A percentile compares a stretch with the other conserved stretches of the same genome.
These are phyloP conservation scores for Toxonevra muliebris DNA, from an alignment of 2,888 invertebrate genomes.

Conservation along the genomic window DNA sequence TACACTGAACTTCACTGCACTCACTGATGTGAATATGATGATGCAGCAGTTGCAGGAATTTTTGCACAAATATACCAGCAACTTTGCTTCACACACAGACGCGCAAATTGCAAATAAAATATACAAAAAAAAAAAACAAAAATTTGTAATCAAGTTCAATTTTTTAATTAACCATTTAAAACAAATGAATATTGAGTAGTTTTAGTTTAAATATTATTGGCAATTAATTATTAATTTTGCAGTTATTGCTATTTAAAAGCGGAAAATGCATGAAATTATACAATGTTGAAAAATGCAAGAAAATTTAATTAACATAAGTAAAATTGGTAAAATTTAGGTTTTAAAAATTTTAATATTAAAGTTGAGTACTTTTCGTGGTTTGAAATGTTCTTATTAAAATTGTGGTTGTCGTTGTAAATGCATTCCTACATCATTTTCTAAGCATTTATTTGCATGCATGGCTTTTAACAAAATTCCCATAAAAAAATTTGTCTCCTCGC, in stretches of 20 bases:
- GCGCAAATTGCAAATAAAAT: too few relatives aligned
- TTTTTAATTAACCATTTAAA: too few relatives aligned
- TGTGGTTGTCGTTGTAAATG: slow-evolving; percentile 26
- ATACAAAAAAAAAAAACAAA: too few relatives aligned
- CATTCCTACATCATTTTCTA: slow-evolving; percentile 32
- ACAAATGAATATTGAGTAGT: too few relatives aligned
- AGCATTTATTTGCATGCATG: slow-evolving; percentile 48
- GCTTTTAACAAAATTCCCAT: slow-evolving; percentile 58
- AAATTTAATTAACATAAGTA: slow-evolving; percentile 63
- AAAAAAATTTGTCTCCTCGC: slow-evolving; percentile 45
- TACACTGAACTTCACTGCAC: too few relatives aligned
- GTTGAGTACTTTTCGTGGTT: slow-evolving; percentile 26
- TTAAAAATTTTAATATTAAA: slow-evolving; percentile 50
- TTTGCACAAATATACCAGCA: too few relatives aligned
- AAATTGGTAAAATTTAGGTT: slow-evolving; percentile 59
- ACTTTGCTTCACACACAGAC: too few relatives aligned
- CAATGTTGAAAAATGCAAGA: slow-evolving; percentile 41
- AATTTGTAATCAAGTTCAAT: too few relatives aligned
- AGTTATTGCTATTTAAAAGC: not conserved
- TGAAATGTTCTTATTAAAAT: slow-evolving; percentile 16
- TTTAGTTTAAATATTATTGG: not conserved
- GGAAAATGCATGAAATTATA: not conserved
- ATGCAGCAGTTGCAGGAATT: too few relatives aligned
- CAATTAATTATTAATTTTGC: not conserved
- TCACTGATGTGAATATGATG: too few relatives aligned